phyloP scores from a whole-genome alignment of 2,888 invertebrate species.

The Poecilus cupreus region DNA sequence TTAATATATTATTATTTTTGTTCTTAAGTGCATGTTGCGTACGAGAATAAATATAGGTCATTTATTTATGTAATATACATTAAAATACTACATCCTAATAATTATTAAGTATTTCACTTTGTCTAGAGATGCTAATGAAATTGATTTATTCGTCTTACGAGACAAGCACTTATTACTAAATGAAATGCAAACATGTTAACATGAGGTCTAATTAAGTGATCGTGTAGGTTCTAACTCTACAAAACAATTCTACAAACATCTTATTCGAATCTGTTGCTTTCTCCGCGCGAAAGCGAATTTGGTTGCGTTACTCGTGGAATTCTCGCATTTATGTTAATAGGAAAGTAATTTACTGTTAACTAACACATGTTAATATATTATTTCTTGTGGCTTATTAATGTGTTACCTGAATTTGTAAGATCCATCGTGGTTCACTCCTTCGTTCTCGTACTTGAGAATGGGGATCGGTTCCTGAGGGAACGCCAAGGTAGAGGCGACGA shows the following conservation, averaged over 20 bases:
- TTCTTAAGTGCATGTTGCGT: too few species aligned
- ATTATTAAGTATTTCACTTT: too few species aligned
- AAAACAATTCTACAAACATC: conserved; percentile 6
- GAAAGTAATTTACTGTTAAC: neutral
- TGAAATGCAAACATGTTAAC: too few species aligned
- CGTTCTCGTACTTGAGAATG: conserved; percentile 77
- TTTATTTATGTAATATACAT: too few species aligned
- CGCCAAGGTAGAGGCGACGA: conserved; percentile 58
- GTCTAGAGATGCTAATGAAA: too few species aligned
- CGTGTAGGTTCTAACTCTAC: too few species aligned
- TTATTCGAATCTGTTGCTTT: conserved; percentile 8
- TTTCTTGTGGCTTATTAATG: neutral
- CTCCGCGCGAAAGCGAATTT: neutral
- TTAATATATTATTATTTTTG: too few species aligned
- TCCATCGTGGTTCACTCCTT: conserved; percentile 79
- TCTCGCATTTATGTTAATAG: neutral
- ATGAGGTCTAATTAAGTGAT: too few species aligned
- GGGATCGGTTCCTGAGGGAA: conserved; percentile 74
- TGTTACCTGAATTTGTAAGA: conserved; percentile 76
- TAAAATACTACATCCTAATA: too few species aligned
- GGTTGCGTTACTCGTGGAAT: neutral
- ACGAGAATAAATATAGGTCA: too few species aligned
- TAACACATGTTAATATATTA: neutral
- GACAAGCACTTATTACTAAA: too few species aligned
- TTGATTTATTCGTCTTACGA: too few species aligned